These are phyloP conservation scores for Tachysurus fulvidraco DNA, from an alignment of 2,113 vertebrate species.

Conservation along the genomic window DNA sequence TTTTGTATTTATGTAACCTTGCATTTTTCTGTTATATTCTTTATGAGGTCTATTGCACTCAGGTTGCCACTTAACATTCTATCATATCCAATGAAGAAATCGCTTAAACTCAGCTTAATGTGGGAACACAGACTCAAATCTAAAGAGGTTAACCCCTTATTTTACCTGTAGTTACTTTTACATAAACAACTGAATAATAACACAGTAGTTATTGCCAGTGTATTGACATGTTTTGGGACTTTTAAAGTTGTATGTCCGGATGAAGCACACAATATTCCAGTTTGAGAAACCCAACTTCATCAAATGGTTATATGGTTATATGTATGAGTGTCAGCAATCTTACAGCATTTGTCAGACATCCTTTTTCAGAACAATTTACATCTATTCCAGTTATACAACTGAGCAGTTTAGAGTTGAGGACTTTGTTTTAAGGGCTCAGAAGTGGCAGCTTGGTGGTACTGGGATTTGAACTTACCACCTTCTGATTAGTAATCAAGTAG, in stretches of 20 bases:
- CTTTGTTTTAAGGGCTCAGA: too few relatives aligned
- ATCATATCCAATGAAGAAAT: background rate
- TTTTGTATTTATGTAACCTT: slow-evolving; percentile 8
- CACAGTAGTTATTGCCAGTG: background rate
- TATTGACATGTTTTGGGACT: background rate
- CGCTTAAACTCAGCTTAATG: background rate
- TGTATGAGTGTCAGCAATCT: too few relatives aligned
- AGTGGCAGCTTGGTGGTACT: too few relatives aligned
- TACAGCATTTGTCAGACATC: too few relatives aligned
- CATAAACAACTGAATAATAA: background rate
- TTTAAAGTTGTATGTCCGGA: background rate
- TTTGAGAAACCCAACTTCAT: background rate
- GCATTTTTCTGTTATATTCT: background rate
- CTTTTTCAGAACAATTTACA: too few relatives aligned
- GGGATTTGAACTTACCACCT: too few relatives aligned
- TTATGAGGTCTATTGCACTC: slow-evolving; percentile 10
- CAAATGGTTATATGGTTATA: background rate
- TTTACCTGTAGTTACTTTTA: background rate
- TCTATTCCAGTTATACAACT: too few relatives aligned
- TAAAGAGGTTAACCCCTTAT: background rate
- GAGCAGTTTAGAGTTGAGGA: too few relatives aligned
- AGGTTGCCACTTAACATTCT: background rate
- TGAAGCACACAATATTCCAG: background rate
- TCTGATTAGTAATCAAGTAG: too few relatives aligned
- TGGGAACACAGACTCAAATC: background rate